phyloP scores from a whole-genome alignment of 2,113 vertebrate genomes.

The Gallinago jamesoni region DNA sequence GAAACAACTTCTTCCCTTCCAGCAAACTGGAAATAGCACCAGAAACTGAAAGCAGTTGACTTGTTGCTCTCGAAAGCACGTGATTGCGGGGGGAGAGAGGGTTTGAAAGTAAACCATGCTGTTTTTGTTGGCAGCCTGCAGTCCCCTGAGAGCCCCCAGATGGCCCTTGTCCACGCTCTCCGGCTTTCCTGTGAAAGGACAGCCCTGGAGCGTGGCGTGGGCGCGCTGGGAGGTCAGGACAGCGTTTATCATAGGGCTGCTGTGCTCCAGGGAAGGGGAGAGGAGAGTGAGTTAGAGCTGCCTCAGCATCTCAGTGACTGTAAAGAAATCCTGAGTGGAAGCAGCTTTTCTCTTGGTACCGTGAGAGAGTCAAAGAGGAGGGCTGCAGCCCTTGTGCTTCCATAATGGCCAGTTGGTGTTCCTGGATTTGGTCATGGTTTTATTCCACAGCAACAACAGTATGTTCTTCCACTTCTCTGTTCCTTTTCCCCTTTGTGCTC shows the following conservation, averaged over 20 bases:
- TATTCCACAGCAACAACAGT: neutral
- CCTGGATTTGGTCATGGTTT: neutral
- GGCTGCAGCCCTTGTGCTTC: neutral
- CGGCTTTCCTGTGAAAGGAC: neutral
- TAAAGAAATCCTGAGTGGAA: neutral
- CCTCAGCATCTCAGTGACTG: neutral
- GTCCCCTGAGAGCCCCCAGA: neutral
- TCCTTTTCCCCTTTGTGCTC: neutral
- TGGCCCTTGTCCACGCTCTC: neutral
- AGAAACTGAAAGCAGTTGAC: slow-evolving; percentile 8
- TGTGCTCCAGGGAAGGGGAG: neutral
- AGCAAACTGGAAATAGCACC: neutral
- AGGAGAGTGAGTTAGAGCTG: neutral
- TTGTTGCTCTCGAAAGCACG: slow-evolving; percentile 52
- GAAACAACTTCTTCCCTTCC: neutral
- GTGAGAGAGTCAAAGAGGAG: neutral
- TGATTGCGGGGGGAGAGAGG: slow-evolving; percentile 45
- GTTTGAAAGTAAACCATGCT: neutral
- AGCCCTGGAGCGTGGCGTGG: rapidly evolving
- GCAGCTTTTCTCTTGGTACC: neutral
- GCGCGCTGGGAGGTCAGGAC: rapidly evolving
- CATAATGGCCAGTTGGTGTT: neutral
- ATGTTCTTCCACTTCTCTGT: neutral
- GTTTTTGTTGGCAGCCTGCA: neutral
- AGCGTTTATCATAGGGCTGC: neutral